phyloP scores from a whole-genome alignment of 2,888 invertebrate genomes.

The Drosophila falleni region DNA sequence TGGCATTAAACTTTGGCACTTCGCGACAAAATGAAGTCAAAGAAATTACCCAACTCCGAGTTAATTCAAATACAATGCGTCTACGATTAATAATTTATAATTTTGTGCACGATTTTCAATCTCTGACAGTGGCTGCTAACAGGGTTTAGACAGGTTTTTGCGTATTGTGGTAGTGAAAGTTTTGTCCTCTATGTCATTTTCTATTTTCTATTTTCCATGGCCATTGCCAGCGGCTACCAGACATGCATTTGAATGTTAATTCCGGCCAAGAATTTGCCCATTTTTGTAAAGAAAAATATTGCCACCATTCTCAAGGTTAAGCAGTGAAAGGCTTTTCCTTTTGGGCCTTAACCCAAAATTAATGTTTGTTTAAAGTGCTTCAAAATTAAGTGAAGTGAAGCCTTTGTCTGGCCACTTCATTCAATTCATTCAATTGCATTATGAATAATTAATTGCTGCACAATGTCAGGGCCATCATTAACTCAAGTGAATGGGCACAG shows the following conservation, averaged over 20 bases:
- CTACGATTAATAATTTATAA: slow-evolving; percentile 74
- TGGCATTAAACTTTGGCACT: slow-evolving; percentile 65
- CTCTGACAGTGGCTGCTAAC: slow-evolving; percentile 43
- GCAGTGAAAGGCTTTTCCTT: slow-evolving; percentile 61
- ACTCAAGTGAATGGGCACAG: slow-evolving; percentile 50
- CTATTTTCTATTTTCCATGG: slow-evolving; percentile 36
- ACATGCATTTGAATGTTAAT: slow-evolving; percentile 72
- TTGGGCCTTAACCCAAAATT: slow-evolving; percentile 30
- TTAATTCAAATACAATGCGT: slow-evolving; percentile 60
- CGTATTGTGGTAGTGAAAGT: slow-evolving; percentile 47
- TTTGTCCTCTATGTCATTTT: slow-evolving; percentile 34
- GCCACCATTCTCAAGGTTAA: slow-evolving; percentile 34
- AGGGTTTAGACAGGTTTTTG: slow-evolving; percentile 10
- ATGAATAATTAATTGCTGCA: slow-evolving; percentile 73
- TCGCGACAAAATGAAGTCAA: slow-evolving; percentile 57
- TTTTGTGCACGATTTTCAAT: slow-evolving; percentile 78
- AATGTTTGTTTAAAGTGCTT: slow-evolving; percentile 50
- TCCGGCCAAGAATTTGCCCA: slow-evolving; percentile 28
- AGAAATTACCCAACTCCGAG: slow-evolving; percentile 46
- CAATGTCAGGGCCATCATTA: slow-evolving; percentile 68
- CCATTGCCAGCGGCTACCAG: slow-evolving; percentile 62
- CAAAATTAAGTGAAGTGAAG: slow-evolving; percentile 15
- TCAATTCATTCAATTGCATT: slow-evolving; percentile 63
- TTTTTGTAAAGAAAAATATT: slow-evolving; percentile 17
- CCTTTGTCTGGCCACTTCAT: slow-evolving; percentile 48